Evolutionary conservation across 2,113 vertebrate genomes (phyloP), one percentile per base, ranked within the genome.

Genomic region (Mobula hypostoma): DNA sequence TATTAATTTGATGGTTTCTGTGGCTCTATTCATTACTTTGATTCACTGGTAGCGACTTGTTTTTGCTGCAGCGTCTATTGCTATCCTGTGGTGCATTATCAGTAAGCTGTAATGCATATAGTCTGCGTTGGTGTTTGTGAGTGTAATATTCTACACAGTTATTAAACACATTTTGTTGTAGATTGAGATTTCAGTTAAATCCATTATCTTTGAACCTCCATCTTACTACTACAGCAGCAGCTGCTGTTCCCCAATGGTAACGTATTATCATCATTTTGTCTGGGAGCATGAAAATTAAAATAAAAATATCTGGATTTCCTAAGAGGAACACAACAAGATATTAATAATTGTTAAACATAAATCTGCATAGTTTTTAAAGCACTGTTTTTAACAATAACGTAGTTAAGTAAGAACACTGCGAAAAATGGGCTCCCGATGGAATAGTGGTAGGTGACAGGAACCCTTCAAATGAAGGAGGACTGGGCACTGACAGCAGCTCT

Each of bases 31-130:
- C 85, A 90, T 68, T 90, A 74, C 32, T 68, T 90, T 32, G 63
- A 90, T 68, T 90, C 85, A 90, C 85, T 90, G 85, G 85, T 90
- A 63, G n/a, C 29, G n/a, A 32, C 61, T 90, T 66, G 63, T 27
- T 32, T 90, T 61, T 68, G 15, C n/a, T 90, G 85, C 85, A 66
- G 63, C 66, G 61, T 5, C 32, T n/a, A 90, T 66, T 90, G 63
- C n/a, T 66, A 32, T 90, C 61, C n/a, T 66, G 61, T 90, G 85
- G 85, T 7, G n/a, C 61, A 68, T 66, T 66, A n/a, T 90, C 85
- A 66, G 85, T 90, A 32, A 90, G n/a, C 15, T 2, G 29, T 90
- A 90, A 66, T 7, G n/a, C 85, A 32, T 68, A 66, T n/a, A 32
- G 85, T 68, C 21, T 68, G 29, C 66, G 85, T 66, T 88, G 61